These are phyloP conservation scores for Calliopum simillimum DNA, from an alignment of 2,888 invertebrate species.

Conservation along the genomic window DNA sequence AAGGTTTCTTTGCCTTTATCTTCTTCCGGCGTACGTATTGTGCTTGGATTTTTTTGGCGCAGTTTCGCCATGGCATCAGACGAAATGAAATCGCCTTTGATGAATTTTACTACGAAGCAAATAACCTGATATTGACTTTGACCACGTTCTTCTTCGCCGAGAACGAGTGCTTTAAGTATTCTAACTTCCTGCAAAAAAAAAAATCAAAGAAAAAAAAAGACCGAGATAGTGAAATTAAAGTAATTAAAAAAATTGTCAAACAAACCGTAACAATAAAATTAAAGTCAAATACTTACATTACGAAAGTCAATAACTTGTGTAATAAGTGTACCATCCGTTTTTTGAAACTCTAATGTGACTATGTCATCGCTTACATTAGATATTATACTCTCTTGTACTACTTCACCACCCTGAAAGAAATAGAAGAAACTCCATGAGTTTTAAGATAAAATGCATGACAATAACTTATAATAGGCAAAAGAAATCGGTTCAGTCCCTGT, in stretches of 20 bases:
- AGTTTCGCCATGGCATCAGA: constrained; percentile 97
- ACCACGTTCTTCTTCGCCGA: constrained; percentile 93
- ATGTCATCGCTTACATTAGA: constrained; percentile 93
- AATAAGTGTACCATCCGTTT: constrained; percentile 90
- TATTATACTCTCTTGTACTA: constrained; percentile 90
- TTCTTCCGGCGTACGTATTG: constrained; percentile 90
- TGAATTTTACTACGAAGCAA: constrained; percentile 91
- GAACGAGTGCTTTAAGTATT: constrained; percentile 86
- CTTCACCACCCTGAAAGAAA: constrained; percentile 86
- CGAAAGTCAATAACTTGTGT: constrained; percentile 95
- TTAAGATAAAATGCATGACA: too few species aligned
- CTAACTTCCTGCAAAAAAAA: constrained; percentile 83
- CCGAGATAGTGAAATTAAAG: background rate
- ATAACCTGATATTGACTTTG: constrained; percentile 89
- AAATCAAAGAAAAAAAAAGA: constrained; percentile 17
- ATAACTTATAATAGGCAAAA: too few species aligned
- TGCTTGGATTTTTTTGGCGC: constrained; percentile 89
- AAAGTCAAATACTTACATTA: constrained; percentile 76
- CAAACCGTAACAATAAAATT: background rate
- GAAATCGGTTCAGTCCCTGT: too few species aligned
- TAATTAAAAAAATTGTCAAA: background rate
- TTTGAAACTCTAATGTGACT: constrained; percentile 87
- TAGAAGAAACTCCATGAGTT: constrained; percentile 38
- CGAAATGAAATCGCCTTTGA: constrained; percentile 93
- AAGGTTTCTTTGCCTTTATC: constrained; percentile 86